Evolutionary conservation across 2,888 invertebrate genomes (phyloP).

Genomic region (Ochropleura plecta): DNA sequence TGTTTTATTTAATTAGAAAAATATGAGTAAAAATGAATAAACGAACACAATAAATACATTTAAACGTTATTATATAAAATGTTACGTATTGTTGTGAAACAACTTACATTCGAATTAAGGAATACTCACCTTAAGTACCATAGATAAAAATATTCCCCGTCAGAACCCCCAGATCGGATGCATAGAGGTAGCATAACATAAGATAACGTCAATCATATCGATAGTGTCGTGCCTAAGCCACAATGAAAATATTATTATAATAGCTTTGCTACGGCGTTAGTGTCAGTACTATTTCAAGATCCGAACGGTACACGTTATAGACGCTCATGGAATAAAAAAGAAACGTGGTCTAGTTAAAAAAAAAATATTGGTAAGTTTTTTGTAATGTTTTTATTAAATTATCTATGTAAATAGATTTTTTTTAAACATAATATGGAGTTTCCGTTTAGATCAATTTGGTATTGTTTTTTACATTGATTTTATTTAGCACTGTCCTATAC

Average conservation of each 20-base stretch:
- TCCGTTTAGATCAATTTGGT: neutral
- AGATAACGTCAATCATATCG: constrained; percentile 65
- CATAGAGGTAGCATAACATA: constrained; percentile 22
- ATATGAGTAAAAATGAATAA: too few relatives aligned
- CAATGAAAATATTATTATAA: constrained; percentile 58
- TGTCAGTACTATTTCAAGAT: constrained; percentile 50
- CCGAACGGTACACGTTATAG: constrained; percentile 29
- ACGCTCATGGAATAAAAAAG: constrained; percentile 43
- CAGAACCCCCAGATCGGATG: constrained; percentile 32
- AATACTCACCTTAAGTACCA: neutral
- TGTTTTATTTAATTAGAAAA: too few relatives aligned
- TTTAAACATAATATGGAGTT: neutral
- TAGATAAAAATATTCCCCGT: constrained; percentile 7
- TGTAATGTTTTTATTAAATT: neutral
- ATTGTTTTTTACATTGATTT: neutral
- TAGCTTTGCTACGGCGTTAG: constrained; percentile 18
- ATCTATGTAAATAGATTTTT: neutral
- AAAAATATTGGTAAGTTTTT: constrained; percentile 38
- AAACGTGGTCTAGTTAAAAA: constrained; percentile 32
- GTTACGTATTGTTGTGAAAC: neutral
- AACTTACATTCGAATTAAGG: neutral
- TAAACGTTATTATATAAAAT: neutral
- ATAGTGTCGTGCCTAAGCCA: constrained; percentile 40
- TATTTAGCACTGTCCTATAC: too few relatives aligned
- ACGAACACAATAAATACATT: too few relatives aligned